phyloP scores from a whole-genome alignment of 2,888 invertebrate species.

The Andrena fulva region DNA sequence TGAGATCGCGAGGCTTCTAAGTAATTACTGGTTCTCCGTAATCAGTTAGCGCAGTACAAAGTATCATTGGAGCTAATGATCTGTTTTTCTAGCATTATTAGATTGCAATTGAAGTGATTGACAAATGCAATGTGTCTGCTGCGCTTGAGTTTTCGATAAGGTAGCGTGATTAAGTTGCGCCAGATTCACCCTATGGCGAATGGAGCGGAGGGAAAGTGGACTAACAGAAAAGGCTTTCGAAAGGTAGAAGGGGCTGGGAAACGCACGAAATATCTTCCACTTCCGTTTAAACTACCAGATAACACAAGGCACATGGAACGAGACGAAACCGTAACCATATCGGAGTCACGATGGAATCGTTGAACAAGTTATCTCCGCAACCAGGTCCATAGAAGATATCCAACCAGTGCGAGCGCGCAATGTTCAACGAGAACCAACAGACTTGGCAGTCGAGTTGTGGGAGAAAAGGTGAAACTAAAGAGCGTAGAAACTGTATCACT shows the following conservation, averaged over 20 bases:
- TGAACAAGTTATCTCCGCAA: conserved; percentile 46
- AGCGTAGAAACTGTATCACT: conserved; percentile 33
- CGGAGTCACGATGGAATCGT: conserved; percentile 34
- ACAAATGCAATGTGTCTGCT: background rate
- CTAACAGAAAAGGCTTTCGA: background rate
- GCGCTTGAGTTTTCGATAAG: background rate
- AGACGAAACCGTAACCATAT: background rate
- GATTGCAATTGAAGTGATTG: background rate
- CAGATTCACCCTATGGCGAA: too few relatives aligned
- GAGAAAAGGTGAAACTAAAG: conserved; percentile 33
- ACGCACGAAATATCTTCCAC: background rate
- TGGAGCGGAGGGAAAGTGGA: too few relatives aligned
- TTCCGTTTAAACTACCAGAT: background rate
- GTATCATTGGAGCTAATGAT: background rate
- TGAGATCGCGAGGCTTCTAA: conserved; percentile 5
- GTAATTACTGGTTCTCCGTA: conserved; percentile 10
- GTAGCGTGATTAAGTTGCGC: background rate
- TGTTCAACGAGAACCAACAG: conserved; percentile 20
- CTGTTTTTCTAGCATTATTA: background rate
- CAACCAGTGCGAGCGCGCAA: background rate
- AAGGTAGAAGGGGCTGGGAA: background rate
- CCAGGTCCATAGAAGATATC: conserved; percentile 51
- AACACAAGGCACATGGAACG: conserved; percentile 1
- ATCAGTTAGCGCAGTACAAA: conserved; percentile 3
- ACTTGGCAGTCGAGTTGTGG: conserved; percentile 27